phyloP scores from a whole-genome alignment of 2,888 invertebrate species.

The Blastobasis lacticolella region DNA sequence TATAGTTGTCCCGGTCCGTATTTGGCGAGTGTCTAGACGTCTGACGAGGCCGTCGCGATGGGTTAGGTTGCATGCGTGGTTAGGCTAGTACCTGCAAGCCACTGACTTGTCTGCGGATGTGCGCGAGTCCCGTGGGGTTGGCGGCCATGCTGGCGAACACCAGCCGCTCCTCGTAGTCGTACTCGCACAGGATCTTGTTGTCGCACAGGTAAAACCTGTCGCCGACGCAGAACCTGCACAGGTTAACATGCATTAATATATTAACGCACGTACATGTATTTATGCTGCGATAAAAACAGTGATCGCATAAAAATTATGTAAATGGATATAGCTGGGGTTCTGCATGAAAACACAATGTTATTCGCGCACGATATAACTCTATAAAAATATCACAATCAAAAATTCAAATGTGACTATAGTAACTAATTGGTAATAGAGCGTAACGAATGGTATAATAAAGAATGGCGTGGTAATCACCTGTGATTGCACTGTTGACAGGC shows the following conservation, averaged over 20 bases:
- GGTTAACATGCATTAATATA: too few relatives aligned
- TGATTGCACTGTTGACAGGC: slow-evolving; percentile 96
- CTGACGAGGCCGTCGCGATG: not conserved
- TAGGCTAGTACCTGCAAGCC: slow-evolving; percentile 70
- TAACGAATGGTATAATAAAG: slow-evolving; percentile 1
- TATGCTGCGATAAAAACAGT: too few relatives aligned
- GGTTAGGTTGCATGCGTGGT: not conserved
- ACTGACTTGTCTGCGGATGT: slow-evolving; percentile 89
- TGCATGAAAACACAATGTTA: too few relatives aligned
- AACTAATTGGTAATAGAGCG: not conserved
- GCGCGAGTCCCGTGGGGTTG: slow-evolving; percentile 89
- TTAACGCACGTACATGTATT: too few relatives aligned
- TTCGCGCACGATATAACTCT: too few relatives aligned
- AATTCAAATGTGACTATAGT: not conserved
- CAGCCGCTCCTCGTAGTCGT: slow-evolving; percentile 93
- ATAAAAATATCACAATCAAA: not conserved
- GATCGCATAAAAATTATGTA: too few relatives aligned
- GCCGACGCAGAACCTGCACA: slow-evolving; percentile 91
- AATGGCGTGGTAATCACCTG: slow-evolving; percentile 72
- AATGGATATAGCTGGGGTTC: too few relatives aligned
- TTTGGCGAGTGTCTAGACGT: slow-evolving; percentile 8
- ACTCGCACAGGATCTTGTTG: slow-evolving; percentile 95
- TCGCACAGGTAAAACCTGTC: slow-evolving; percentile 94
- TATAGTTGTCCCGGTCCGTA: slow-evolving; percentile 3
- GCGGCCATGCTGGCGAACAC: slow-evolving; percentile 92